Evolutionary conservation across 1,140 invertebrate genomes (phyloP), one percentile per base, ranked within the genome.

Genomic region (Pteromalus puparum): DNA sequence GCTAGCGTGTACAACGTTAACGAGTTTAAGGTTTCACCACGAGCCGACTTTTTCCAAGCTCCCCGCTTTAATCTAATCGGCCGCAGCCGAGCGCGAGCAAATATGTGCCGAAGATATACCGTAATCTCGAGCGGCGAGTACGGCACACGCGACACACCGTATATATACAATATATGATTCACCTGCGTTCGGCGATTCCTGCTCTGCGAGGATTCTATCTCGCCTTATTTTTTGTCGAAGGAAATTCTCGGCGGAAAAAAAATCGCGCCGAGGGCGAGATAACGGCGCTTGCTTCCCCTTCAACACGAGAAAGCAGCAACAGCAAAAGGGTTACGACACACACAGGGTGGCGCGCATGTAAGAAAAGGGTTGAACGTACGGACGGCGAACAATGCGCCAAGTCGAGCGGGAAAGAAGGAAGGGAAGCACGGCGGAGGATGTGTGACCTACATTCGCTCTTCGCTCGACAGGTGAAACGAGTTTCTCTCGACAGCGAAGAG

Each of bases 11-110:
- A 68, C n/a, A 30, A 26, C 5, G 24, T 61, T 28, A n/a, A 68
- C 65, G n/a, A 68, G 65, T 53, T 53, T 53, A 53, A 53, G 12
- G 28, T 24, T 70, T 70, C 65, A 26, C n/a, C 65, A 24, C 26
- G n/a, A 79, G 26, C 34, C 77, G 75, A 65, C 75, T 30, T 12
- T 24, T 78, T 65, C 28, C 18, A 15, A 18, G 61, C 61, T 15
- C n/a, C 10, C 38, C 38, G 10, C 42, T 76, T 42, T 80, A 84
- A 86, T 86, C 85, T 86, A 86, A 86, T 86, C 85, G 67, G 48
- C 48, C 75, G 4, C 1, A 2, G 53, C 65, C 80, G 30, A 2
- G 30, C 81, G 78, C 53, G 70, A 48, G 76, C 67, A 82, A 86
- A 86, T 86, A 83, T 86, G 77, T 86, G 74, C 85, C 61, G 48